Conservation (phyloP, 2,113 vertebrate genomes). For the Speoplatyrhinus poulsoni region DNA sequence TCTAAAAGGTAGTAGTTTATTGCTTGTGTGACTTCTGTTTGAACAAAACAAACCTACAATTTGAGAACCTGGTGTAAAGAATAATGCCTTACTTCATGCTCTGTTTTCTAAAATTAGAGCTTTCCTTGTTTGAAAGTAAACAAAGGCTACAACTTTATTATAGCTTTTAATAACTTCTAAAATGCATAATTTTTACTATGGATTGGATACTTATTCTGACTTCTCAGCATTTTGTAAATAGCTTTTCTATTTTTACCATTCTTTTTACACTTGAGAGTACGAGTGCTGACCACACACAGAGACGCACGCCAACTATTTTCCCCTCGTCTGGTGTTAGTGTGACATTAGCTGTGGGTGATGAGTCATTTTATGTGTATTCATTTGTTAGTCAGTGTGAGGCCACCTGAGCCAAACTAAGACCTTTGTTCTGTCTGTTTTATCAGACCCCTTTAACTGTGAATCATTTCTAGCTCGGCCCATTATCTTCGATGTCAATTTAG, state of each 20-base stretch:
- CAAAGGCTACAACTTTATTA: too few species aligned
- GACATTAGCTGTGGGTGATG: slow-evolving; percentile 1
- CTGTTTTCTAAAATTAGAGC: too few species aligned
- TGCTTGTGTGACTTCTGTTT: too few species aligned
- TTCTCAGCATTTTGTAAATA: slow-evolving; percentile 1
- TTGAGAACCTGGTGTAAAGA: too few species aligned
- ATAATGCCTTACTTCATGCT: too few species aligned
- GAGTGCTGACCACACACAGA: slow-evolving; percentile 21
- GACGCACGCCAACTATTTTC: slow-evolving; percentile 13
- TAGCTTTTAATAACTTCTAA: neutral
- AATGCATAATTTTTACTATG: neutral
- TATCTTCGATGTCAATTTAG: neutral
- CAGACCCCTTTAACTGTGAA: neutral
- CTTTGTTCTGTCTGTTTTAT: slow-evolving; percentile 8
- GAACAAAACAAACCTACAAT: too few species aligned
- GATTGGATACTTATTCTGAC: neutral
- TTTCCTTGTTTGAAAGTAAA: too few species aligned
- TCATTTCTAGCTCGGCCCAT: slow-evolving; percentile 6
- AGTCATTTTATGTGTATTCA: slow-evolving; percentile 9
- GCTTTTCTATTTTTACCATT: slow-evolving; percentile 21
- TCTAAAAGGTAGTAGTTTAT: too few species aligned
- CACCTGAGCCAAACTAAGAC: neutral
- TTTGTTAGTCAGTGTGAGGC: slow-evolving; percentile 6
- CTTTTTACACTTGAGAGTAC: neutral
- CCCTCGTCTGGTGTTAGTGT: slow-evolving; percentile 18